Base-by-base conservation (phyloP, 2,113 vertebrate species). In the Oncorhynchus clarkii region DNA sequence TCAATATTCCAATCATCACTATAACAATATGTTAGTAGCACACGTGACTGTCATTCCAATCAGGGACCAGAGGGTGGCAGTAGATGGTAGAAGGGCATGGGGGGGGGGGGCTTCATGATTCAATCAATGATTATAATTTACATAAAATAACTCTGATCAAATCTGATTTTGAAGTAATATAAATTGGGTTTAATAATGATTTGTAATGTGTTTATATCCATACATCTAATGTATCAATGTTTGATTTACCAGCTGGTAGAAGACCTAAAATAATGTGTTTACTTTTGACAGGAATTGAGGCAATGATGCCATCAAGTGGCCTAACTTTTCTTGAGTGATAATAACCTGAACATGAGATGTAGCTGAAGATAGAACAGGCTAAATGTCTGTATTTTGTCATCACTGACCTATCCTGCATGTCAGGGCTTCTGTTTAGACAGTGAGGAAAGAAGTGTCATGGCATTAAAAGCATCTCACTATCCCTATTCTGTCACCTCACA, bases 381-480 rank as follows among this genome's bases (percentile, higher is more conserved):
- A 16, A 51, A 14, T 51, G 2, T 18, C 5, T 54, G 18, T 54
- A 0, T 2, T 51, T 18, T 18, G 59, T 9, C n/a, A 62, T n/a
- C 16, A 8, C 59, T n/a, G 20, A 9, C 6, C n/a, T 8, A 24
- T 62, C 59, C n/a, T 62, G 6, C 4, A 22, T 62, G 59, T 62
- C 59, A n/a, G n/a, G 13, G 18, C 59, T 22, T 22, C 20, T 22
- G 6, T 62, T 62, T 62, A 7, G 16, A 57, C 45, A 8, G 18
- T 62, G 8, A n/a, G 18, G 51, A 27, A 6, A 29, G 45, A 26
- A 66, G 48, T 72, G 14, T 20, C 76, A 16, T 54, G 4, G 73
- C 7, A 77, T 73, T 73, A 67, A 74, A 79, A 77, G 67, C 68
- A 75, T 75, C n/a, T 77, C 2, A 64, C 5, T 54, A 54, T 54